Conservation (phyloP, 2,888 invertebrate species). For the Metallyticus violacea region DNA sequence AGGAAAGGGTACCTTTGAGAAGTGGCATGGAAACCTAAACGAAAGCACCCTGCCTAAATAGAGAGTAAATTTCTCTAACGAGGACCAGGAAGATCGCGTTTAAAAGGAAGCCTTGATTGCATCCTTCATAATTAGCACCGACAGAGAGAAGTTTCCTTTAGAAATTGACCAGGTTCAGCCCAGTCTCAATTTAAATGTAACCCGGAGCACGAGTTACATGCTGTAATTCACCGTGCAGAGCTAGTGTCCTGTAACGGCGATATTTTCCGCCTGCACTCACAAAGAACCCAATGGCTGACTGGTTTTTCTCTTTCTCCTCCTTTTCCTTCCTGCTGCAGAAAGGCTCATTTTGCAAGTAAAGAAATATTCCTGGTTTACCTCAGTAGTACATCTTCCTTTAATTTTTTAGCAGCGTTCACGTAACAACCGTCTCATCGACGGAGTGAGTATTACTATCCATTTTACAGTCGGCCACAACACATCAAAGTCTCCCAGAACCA, state of each 20-base stretch:
- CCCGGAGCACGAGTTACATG: not conserved
- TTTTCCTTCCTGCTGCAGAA: no score
- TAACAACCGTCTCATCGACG: no score
- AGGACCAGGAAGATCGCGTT: no score
- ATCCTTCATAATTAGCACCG: not conserved
- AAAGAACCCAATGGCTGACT: not conserved
- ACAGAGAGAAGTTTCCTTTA: not conserved
- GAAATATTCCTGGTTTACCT: no score
- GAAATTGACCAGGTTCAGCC: not conserved
- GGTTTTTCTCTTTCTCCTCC: not conserved
- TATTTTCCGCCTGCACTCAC: not conserved
- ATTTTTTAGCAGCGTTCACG: no score
- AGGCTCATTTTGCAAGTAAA: no score
- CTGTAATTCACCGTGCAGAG: not conserved
- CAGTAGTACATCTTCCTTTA: no score
- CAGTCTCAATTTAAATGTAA: not conserved
- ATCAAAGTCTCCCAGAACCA: no score
- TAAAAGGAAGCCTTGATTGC: not conserved
- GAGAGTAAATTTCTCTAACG: not conserved
- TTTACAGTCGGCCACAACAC: no score
- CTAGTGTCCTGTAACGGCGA: not conserved
- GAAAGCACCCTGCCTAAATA: no score
- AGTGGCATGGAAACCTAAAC: not conserved
- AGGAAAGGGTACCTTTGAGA: not conserved
- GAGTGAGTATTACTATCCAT: no score